Evolutionary conservation across 2,888 invertebrate genomes (phyloP).

Genomic region (Ferrisia virgata): DNA sequence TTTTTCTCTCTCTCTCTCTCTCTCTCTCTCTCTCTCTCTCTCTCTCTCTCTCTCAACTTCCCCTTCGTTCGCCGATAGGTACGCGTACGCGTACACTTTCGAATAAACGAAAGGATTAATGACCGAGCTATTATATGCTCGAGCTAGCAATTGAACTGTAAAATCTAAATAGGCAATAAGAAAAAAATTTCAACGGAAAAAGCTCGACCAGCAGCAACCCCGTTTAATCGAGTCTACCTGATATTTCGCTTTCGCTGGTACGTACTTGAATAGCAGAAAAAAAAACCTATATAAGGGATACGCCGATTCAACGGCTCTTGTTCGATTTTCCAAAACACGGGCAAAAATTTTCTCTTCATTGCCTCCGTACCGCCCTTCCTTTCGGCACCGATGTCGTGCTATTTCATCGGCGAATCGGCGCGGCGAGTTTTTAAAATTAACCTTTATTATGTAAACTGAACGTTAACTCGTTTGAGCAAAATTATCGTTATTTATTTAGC

Average conservation of each 20-base stretch:
- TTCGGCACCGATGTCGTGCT: not conserved
- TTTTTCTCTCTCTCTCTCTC: too few species aligned
- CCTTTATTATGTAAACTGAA: conserved; percentile 12
- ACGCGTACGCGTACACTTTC: not conserved
- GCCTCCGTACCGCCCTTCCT: not conserved
- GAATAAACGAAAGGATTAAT: conserved; percentile 31
- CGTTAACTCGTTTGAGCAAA: not conserved
- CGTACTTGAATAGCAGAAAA: not conserved
- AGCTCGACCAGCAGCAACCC: not conserved
- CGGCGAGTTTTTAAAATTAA: not conserved
- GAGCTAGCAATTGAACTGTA: conserved; percentile 37
- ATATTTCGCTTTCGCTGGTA: not conserved
- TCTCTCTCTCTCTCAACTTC: not conserved
- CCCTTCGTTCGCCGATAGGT: not conserved
- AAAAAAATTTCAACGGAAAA: conserved; percentile 24
- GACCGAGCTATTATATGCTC: conserved; percentile 24
- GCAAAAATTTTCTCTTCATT: not conserved
- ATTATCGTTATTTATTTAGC: conserved; percentile 16
- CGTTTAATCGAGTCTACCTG: not conserved
- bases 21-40: too few species aligned
- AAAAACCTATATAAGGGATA: not conserved
- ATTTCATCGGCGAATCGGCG: not conserved
- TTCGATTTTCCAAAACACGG: not conserved
- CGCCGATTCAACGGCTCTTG: not conserved
- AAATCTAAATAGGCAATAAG: conserved; percentile 32